Evolutionary conservation across 2,113 vertebrate genomes (phyloP), one percentile per base, ranked within the genome.

Genomic region (Lucifuga dentata): DNA sequence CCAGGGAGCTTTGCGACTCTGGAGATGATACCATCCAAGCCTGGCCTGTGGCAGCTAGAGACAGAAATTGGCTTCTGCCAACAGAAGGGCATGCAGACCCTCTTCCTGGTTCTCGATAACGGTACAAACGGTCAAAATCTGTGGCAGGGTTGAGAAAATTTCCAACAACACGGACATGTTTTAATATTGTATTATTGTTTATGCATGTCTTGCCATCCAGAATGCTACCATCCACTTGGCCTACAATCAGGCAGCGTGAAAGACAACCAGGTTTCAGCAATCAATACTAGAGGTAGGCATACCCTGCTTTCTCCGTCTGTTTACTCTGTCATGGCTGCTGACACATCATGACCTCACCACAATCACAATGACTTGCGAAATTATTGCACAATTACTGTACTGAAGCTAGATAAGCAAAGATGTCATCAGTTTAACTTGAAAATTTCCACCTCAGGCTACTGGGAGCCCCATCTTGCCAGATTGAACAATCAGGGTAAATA

Each of bases 31-130:
- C 94, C 95, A 23, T 94, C 94, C 45, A 97, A 92, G 88, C 90
- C 95, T 40, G 97, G 97, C 9, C 91, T 95, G 73, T 99, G 98
- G 98, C 95, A 95, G 73, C 86, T 99, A 63, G 92, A 96, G 75
- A 96, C 96, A 8, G 95, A 95, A 83, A 86, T 98, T 15, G 95
- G 95, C 35, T 89, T 94, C 43, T 92, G 91, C 78, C 96, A 98
- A 52, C 88, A 90, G 90, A 93, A 84, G 58, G 98, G 96, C 75
- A 98, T 98, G 96, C 95, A 95, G 76, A 86, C 98, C 0, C 86
- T 94, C 5, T 98, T 98, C 81, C 90, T 97, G 71, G 90, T 98
- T 83, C 58, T 96, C 51, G 95, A 97, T 72, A 87, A 92, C 76
- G 95, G 98, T 99, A 95, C 16, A 20, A 20, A 46, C 5, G 3